Base-by-base conservation (phyloP, 2,797 vertebrate species). In the Sciaenops ocellatus region DNA sequence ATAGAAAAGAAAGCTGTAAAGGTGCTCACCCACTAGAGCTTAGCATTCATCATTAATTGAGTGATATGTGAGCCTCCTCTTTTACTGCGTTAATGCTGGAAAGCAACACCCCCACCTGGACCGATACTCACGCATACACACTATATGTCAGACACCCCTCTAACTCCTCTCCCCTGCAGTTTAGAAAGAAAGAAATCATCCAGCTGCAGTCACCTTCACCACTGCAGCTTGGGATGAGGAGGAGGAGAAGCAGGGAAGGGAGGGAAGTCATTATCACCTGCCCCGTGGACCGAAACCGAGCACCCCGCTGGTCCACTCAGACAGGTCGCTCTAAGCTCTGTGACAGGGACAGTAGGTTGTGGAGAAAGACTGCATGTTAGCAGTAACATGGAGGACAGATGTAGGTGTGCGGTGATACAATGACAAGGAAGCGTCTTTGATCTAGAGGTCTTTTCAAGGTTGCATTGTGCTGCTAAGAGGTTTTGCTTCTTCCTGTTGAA, bases 141-240 rank as follows among this genome's bases (percentile, higher is more conserved):
- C 28, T 6, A 51, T 50, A 55, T 61, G 30, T 30, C 52, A 70
- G 38, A 69, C 38, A 13, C 51, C 3, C 64, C 59, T 50, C 47
- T 51, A 62, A 38, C 46, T 79, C 20, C 17, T 2, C 79, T 86
- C 61, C 61, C 38, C 76, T 44, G 65, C 76, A 87, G 75, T 81
- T 82, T 46, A 13, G 59, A 78, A 71, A 80, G 78, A 87, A 74
- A 85, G 76, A 86, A 88, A 85, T 87, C 86, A 81, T 79, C 86
- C 85, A 82, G 86, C 83, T 86, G 86, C 82, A 80, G 90, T 92
- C 89, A 92, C 90, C 85, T 90, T 93, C 89, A 90, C 79, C 63
- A 6, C 85, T 80, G 69, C 63, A 73, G 78, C 41, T 64, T 30
- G 52, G 56, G 63, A 69, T 62, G 55, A 83, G 69, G 30, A 78